These are phyloP conservation scores for Epinephelus coioides DNA, from an alignment of 2,797 vertebrate genomes.

Conservation along the genomic window DNA sequence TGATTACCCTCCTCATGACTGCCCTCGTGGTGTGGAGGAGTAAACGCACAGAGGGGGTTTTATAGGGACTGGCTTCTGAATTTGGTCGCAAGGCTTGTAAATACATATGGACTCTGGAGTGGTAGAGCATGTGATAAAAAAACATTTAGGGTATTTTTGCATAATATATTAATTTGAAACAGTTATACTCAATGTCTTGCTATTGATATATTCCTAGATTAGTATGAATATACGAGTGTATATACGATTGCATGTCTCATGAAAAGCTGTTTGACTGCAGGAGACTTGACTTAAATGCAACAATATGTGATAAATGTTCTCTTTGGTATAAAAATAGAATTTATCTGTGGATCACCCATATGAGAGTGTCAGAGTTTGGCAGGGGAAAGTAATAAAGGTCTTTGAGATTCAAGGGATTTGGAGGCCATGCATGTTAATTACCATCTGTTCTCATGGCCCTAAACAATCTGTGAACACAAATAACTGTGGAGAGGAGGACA, in stretches of 20 bases:
- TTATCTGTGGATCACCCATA: not conserved
- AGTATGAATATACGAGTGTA: not conserved
- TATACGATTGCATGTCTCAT: not conserved
- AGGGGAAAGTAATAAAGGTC: conserved; percentile 20
- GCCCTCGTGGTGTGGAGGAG: conserved; percentile 92
- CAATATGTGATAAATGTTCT: conserved; percentile 25
- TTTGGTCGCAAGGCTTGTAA: not conserved
- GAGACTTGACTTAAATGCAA: not conserved
- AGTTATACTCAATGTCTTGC: not conserved
- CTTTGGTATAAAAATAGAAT: conserved; percentile 33
- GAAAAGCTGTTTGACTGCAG: conserved; percentile 2
- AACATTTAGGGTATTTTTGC: not conserved
- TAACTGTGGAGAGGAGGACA: conserved; percentile 33
- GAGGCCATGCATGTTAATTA: conserved; percentile 58
- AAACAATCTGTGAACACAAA: conserved; percentile 56
- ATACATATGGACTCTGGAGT: conserved; percentile 19
- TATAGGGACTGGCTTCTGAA: conserved; percentile 68
- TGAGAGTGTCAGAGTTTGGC: conserved; percentile 29
- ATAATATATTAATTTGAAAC: not conserved
- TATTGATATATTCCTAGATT: not conserved
- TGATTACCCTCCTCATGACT: conserved; percentile 89
- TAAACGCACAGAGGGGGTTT: conserved; percentile 87
- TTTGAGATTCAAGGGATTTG: conserved; percentile 48
- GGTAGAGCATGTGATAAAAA: not conserved
- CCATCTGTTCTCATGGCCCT: conserved; percentile 53